These are phyloP conservation scores for Mythimna pallens DNA, from an alignment of 2,888 invertebrate genomes.

Conservation along the genomic window DNA sequence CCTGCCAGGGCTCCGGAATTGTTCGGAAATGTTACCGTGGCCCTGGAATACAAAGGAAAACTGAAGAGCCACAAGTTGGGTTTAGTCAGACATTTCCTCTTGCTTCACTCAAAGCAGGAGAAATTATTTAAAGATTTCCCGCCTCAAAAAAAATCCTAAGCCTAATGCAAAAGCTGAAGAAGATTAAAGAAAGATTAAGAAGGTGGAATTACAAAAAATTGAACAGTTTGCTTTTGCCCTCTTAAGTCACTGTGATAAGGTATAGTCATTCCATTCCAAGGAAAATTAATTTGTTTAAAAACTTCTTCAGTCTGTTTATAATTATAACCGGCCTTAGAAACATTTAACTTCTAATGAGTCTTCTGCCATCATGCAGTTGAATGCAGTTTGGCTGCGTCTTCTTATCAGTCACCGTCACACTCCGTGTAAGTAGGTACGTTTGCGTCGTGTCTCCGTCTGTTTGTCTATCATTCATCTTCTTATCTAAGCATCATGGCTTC, in stretches of 20 bases:
- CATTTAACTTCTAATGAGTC: not conserved
- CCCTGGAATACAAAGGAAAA: too few relatives aligned
- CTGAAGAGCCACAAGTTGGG: too few relatives aligned
- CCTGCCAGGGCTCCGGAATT: too few relatives aligned
- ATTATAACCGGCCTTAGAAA: not conserved
- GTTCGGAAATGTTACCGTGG: too few relatives aligned
- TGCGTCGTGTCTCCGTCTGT: not conserved
- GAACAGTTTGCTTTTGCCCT: not conserved
- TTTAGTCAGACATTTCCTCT: too few relatives aligned
- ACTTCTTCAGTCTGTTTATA: not conserved
- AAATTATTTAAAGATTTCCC: too few relatives aligned
- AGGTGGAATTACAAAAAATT: not conserved
- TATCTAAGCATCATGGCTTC: conserved; percentile 1
- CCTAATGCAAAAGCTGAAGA: not conserved
- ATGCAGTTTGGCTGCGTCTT: not conserved
- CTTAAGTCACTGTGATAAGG: not conserved
- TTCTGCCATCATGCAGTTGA: not conserved
- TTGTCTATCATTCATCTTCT: conserved; percentile 8
- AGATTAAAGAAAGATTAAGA: too few relatives aligned
- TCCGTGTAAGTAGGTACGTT: too few relatives aligned
- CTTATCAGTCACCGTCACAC: conserved; percentile 15
- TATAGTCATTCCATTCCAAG: not conserved
- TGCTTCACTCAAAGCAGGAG: too few relatives aligned
- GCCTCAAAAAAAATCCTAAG: too few relatives aligned
- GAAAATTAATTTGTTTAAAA: not conserved